Percentiles rank a stretch among this genome's conserved stretches.
These are phyloP conservation scores for Hoplodrina ambigua DNA, from an alignment of 2,888 invertebrate genomes.

Conservation along the genomic window DNA sequence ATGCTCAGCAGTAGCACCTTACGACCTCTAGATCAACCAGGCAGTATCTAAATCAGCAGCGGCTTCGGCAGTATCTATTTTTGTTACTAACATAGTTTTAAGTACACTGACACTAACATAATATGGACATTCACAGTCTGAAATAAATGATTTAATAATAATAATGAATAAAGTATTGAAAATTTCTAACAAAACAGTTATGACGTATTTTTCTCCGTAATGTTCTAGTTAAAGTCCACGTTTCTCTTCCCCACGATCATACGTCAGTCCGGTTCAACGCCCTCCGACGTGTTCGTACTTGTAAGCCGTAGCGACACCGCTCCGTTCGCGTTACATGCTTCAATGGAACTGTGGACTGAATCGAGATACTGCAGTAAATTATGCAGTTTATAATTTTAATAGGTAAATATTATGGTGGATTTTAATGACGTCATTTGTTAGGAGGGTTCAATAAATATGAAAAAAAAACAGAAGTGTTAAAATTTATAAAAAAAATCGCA, in stretches of 20 bases:
- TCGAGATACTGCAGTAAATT: constrained; percentile 25
- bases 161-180: no score
- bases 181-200: no score
- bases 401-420: constrained; percentile 8
- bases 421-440: constrained; percentile 5
- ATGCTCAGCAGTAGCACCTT: no score
- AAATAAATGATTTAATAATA: no score
- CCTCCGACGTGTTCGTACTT: constrained; percentile 49
- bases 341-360: constrained; percentile 44
- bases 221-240: not conserved
- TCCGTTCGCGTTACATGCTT: constrained; percentile 55
- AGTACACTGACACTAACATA: no score
- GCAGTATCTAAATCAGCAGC: no score
- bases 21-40: no score
- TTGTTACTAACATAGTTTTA: no score
- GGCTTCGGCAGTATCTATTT: no score
- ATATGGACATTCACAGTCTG: no score
- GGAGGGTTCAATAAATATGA: not conserved
- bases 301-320: constrained; percentile 53
- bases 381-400: constrained; percentile 17
- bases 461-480: no score
- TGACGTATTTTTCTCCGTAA: not conserved
- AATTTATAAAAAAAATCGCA: no score
- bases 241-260: constrained; percentile 13
- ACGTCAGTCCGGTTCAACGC: constrained; percentile 54